These are phyloP conservation scores for Drosophila subobscura DNA, from an alignment of 1,140 invertebrate genomes.

Conservation along the genomic window DNA sequence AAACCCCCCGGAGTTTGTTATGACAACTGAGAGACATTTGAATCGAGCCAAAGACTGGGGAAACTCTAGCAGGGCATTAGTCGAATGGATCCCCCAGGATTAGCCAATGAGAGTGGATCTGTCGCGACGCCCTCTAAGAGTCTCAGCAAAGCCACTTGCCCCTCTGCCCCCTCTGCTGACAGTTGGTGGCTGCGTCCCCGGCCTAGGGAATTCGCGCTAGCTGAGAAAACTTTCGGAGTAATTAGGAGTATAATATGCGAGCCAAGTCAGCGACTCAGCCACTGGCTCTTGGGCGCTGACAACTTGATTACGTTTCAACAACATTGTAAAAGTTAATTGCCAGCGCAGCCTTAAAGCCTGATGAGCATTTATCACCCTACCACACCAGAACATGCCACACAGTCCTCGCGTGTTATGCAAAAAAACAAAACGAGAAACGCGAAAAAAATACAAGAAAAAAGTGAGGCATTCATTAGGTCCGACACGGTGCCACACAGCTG, in stretches of 20 bases:
- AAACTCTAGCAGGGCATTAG: constrained; percentile 72
- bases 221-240: constrained; percentile 59
- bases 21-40: constrained; percentile 79
- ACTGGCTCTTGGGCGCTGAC: constrained; percentile 53
- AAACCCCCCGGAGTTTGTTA: constrained; percentile 63
- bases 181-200: constrained; percentile 44
- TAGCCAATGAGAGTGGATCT: constrained; percentile 56
- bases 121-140: background rate
- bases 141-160: constrained; percentile 2
- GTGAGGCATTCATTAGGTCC: constrained; percentile 74
- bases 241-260: constrained; percentile 73
- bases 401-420: constrained; percentile 55
- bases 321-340: constrained; percentile 81
- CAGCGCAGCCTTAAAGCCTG: constrained; percentile 74
- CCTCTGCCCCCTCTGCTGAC: constrained; percentile 48
- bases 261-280: constrained; percentile 18
- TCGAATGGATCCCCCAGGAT: constrained; percentile 77
- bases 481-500: constrained; percentile 43
- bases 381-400: constrained; percentile 32
- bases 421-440: constrained; percentile 17
- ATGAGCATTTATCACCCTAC: constrained; percentile 78
- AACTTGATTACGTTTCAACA: constrained; percentile 81
- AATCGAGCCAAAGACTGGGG: constrained; percentile 51
- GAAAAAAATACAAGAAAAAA: constrained; percentile 56
- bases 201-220: constrained; percentile 52